A percentile compares a stretch with the other conserved stretches of the same genome.
These are phyloP conservation scores for Squalus acanthias DNA, from an alignment of 2,797 vertebrate species.

Conservation along the genomic window DNA sequence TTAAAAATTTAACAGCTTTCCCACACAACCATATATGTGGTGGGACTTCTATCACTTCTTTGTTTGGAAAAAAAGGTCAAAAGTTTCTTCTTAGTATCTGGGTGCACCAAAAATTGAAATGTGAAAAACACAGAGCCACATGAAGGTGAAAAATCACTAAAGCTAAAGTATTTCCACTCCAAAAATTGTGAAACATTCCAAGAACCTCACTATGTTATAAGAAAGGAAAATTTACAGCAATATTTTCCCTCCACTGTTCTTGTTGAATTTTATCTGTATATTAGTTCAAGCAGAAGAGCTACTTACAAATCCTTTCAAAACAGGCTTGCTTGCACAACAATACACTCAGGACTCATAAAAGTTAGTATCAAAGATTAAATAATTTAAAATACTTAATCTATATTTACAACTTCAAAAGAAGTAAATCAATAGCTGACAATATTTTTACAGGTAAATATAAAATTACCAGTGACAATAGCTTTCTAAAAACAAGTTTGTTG, in stretches of 20 bases:
- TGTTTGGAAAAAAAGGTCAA: conserved; percentile 14
- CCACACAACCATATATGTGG: background rate
- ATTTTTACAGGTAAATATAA: background rate
- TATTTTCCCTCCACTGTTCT: background rate
- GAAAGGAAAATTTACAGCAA: background rate
- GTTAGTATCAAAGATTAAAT: background rate
- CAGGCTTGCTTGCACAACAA: background rate
- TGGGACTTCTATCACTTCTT: conserved; percentile 26
- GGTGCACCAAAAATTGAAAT: background rate
- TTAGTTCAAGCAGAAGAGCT: background rate
- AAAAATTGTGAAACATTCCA: background rate
- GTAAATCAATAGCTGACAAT: background rate
- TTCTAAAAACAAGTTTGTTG: background rate
- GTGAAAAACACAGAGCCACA: background rate
- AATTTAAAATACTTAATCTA: background rate
- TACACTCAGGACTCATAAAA: background rate
- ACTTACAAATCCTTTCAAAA: background rate
- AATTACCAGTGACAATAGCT: background rate
- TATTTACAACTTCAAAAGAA: background rate
- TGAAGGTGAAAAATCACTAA: background rate
- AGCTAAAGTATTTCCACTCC: background rate
- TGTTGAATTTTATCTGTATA: background rate
- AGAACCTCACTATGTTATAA: background rate
- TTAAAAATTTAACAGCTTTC: conserved; percentile 54
- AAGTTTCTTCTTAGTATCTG: background rate